Percentiles rank a stretch among this genome's conserved stretches.
Evolutionary conservation across 2,113 vertebrate genomes (phyloP).

Genomic region (Cairina moschata): DNA sequence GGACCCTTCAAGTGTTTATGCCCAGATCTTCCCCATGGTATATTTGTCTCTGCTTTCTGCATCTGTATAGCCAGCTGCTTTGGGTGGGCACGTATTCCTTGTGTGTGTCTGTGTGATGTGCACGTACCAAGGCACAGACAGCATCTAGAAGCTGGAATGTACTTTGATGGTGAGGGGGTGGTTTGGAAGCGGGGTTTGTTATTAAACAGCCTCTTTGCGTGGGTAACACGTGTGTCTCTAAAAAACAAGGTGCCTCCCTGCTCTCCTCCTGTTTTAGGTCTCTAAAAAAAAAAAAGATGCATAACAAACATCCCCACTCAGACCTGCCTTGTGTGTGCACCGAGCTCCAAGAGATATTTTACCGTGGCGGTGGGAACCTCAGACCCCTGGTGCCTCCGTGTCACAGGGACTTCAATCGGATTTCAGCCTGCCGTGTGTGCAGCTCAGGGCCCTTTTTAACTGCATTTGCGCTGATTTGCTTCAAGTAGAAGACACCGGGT

Average conservation of each 20-base stretch:
- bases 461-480: slow-evolving; percentile 55
- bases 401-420: slow-evolving; percentile 5
- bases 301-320: not conserved
- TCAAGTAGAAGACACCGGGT: not conserved
- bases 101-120: fast-evolving
- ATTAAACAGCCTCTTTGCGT: not conserved
- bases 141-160: not conserved
- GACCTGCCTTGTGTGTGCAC: not conserved
- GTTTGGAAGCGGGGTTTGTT: not conserved
- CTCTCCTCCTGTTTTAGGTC: not conserved
- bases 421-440: not conserved
- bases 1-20: not conserved
- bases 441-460: not conserved
- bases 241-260: not conserved
- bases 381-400: not conserved
- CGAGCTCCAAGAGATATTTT: not conserved
- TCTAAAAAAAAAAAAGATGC: not conserved
- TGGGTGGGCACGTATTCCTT: not conserved
- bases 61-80: fast-evolving
- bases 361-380: not conserved
- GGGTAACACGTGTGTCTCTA: not conserved
- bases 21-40: fast-evolving
- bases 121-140: not conserved
- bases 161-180: not conserved
- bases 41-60: fast-evolving